Evolutionary conservation across 2,113 vertebrate genomes (phyloP).

Genomic region (Cranoglanis bouderius): DNA sequence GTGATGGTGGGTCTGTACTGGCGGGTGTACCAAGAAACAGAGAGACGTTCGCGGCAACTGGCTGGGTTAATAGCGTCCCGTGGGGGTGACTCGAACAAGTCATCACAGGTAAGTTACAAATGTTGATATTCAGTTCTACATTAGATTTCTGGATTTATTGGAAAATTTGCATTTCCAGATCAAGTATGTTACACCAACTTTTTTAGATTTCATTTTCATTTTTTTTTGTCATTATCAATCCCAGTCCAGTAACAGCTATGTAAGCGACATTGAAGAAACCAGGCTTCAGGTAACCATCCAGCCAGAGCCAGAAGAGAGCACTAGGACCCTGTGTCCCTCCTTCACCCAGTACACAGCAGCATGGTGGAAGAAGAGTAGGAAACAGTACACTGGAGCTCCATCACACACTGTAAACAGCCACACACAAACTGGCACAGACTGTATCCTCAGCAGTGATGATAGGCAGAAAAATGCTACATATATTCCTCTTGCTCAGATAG

Average conservation of each 20-base stretch:
- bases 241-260: slow-evolving; percentile 29
- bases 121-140: background rate
- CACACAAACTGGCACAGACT: background rate
- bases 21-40: slow-evolving; percentile 52
- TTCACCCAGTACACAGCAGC: slow-evolving; percentile 29
- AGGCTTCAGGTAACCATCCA: background rate
- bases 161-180: background rate
- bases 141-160: background rate
- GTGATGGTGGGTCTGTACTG: slow-evolving; percentile 54
- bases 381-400: background rate
- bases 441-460: background rate
- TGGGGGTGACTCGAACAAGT: background rate
- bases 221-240: slow-evolving; percentile 15
- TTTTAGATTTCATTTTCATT: background rate
- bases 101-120: slow-evolving; percentile 45
- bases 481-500: slow-evolving; percentile 37
- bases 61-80: slow-evolving; percentile 37
- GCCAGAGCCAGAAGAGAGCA: background rate
- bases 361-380: slow-evolving; percentile 45
- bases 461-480: background rate
- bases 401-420: background rate
- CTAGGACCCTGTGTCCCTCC: slow-evolving; percentile 29
- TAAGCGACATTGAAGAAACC: slow-evolving; percentile 3
- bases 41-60: slow-evolving; percentile 49
- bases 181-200: background rate